Evolutionary conservation across 1,140 invertebrate genomes (phyloP).

Genomic region (Brachionus angularis): DNA sequence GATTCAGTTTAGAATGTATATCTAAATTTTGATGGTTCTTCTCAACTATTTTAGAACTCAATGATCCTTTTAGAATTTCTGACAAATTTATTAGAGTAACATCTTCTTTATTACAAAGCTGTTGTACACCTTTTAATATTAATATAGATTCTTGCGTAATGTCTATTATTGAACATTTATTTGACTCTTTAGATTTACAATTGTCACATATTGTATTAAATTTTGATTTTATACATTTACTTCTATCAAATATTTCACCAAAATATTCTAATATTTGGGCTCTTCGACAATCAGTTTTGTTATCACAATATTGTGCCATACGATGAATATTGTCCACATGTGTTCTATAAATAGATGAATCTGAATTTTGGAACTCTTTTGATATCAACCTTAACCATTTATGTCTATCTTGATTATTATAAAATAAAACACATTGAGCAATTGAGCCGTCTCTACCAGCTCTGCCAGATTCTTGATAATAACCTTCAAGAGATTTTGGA

Average conservation of each 20-base stretch:
- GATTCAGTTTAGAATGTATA: slow-evolving; percentile 64
- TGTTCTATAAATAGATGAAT: slow-evolving; percentile 65
- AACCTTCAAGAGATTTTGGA: slow-evolving; percentile 92
- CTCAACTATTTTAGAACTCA: slow-evolving; percentile 53
- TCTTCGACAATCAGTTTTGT: slow-evolving; percentile 80
- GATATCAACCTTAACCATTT: slow-evolving; percentile 19
- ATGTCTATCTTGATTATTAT: slow-evolving; percentile 70
- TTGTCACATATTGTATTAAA: slow-evolving; percentile 29
- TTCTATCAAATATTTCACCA: slow-evolving; percentile 76
- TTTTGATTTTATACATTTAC: slow-evolving; percentile 52
- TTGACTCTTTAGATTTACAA: not conserved
- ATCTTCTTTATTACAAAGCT: slow-evolving; percentile 63
- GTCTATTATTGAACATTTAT: slow-evolving; percentile 58
- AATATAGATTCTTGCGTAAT: slow-evolving; percentile 71
- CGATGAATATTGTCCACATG: slow-evolving; percentile 79
- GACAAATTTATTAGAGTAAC: slow-evolving; percentile 74
- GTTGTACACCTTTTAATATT: slow-evolving; percentile 67
- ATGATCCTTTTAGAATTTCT: slow-evolving; percentile 70
- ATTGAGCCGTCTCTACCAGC: slow-evolving; percentile 83
- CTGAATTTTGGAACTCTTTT: slow-evolving; percentile 49
- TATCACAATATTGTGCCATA: slow-evolving; percentile 87
- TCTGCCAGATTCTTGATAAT: slow-evolving; percentile 94
- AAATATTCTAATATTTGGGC: slow-evolving; percentile 83
- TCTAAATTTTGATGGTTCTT: slow-evolving; percentile 63
- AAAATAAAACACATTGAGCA: slow-evolving; percentile 77